These are phyloP conservation scores for Drosophila siamana DNA, from an alignment of 2,888 invertebrate species.

Conservation along the genomic window DNA sequence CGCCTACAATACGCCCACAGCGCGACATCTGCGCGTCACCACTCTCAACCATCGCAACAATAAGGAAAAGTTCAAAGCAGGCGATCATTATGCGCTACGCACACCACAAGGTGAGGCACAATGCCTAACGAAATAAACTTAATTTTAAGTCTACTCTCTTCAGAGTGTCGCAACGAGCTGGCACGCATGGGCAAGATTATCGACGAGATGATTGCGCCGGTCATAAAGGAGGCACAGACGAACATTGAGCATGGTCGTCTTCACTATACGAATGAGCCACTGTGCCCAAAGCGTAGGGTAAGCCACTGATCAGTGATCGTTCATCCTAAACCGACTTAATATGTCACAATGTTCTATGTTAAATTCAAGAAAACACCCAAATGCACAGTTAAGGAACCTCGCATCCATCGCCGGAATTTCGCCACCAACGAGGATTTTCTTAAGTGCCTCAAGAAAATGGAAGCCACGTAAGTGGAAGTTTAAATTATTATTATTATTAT, in stretches of 20 bases:
- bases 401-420: slow-evolving; percentile 70
- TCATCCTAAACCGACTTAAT: no score
- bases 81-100: slow-evolving; percentile 83
- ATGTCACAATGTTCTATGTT: no score
- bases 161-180: slow-evolving; percentile 83
- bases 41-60: slow-evolving; percentile 57
- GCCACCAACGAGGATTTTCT: slow-evolving; percentile 76
- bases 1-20: slow-evolving; percentile 71
- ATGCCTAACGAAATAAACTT: not conserved
- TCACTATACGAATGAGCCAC: not conserved
- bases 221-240: slow-evolving; percentile 61
- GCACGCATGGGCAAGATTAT: slow-evolving; percentile 83
- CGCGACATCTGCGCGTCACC: slow-evolving; percentile 72
- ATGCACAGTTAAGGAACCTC: slow-evolving; percentile 29
- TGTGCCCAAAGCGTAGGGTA: slow-evolving; percentile 23
- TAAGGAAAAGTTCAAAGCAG: slow-evolving; percentile 69
- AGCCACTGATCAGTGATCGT: no score
- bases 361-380: slow-evolving; percentile 20
- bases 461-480: slow-evolving; percentile 73
- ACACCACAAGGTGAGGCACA: slow-evolving; percentile 77
- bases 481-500: no score
- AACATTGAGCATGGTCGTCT: slow-evolving; percentile 43
- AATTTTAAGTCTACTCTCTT: not conserved
- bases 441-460: slow-evolving; percentile 76
- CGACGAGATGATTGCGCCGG: slow-evolving; percentile 83